Evolutionary conservation across 2,113 vertebrate species (phyloP).

Genomic region (Enhydra lutris): DNA sequence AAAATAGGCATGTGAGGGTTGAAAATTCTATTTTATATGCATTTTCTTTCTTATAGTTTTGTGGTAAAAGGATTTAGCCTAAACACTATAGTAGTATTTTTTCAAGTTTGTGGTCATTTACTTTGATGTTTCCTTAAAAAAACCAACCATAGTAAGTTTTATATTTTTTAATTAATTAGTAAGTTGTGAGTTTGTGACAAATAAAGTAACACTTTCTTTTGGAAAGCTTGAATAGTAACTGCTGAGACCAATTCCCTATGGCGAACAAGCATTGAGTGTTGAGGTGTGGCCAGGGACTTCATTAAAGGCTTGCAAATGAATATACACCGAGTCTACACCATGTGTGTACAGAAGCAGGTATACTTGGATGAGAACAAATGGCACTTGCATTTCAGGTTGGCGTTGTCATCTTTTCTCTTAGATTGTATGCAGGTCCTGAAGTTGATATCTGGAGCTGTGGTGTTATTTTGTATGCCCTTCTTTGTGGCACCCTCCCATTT

Average conservation of each 20-base stretch:
- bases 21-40: neutral
- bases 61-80: neutral
- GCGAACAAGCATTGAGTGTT: neutral
- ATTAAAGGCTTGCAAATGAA: neutral
- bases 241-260: neutral
- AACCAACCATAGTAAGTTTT: neutral
- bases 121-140: slow-evolving; percentile 27
- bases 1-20: neutral
- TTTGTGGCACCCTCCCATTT: slow-evolving; percentile 97
- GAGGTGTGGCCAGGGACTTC: neutral
- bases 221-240: neutral
- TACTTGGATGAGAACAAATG: neutral
- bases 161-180: neutral
- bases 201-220: neutral
- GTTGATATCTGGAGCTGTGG: slow-evolving; percentile 99
- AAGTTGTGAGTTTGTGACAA: neutral
- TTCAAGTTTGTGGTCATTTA: neutral
- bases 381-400: neutral
- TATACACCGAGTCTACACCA: too few species aligned
- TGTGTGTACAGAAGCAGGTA: neutral
- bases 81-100: neutral
- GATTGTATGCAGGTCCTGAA: slow-evolving; percentile 96
- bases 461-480: slow-evolving; percentile 96
- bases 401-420: slow-evolving; percentile 59
- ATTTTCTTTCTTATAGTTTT: slow-evolving; percentile 8